These are phyloP conservation scores for Rhadina sibilatrix DNA, from an alignment of 2,113 vertebrate genomes.

Conservation along the genomic window DNA sequence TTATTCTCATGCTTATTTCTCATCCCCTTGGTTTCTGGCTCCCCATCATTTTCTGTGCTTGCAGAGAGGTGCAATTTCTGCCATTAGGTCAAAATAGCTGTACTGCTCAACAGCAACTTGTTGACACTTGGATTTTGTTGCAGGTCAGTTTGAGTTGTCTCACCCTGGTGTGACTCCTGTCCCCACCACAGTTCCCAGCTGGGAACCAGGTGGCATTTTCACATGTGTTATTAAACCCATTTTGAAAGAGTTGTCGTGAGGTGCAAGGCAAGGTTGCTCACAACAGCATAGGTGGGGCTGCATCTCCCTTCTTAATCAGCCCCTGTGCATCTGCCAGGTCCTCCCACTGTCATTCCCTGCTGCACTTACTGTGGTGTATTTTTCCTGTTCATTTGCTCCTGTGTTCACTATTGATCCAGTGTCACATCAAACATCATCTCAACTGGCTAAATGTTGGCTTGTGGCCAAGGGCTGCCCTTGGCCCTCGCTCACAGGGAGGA, in stretches of 20 bases:
- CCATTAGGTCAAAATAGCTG: neutral
- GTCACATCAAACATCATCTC: neutral
- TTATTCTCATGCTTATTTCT: neutral
- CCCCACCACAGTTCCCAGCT: neutral
- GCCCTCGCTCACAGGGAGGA: neutral
- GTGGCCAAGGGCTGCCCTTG: neutral
- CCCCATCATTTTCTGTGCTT: neutral
- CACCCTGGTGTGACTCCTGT: neutral
- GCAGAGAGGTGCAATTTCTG: neutral
- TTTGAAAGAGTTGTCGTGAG: neutral
- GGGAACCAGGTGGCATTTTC: neutral
- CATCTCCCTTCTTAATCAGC: neutral
- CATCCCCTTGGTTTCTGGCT: neutral
- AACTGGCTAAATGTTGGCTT: neutral
- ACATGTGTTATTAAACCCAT: neutral
- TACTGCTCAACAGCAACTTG: neutral
- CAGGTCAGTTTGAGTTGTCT: neutral
- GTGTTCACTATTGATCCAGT: neutral
- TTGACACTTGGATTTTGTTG: neutral
- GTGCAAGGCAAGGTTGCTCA: neutral
- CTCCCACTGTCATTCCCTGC: neutral
- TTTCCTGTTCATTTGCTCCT: neutral
- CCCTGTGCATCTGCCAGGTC: neutral
- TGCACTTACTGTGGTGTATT: fast-evolving
- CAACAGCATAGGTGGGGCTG: neutral